phyloP scores from a whole-genome alignment of 2,113 vertebrate genomes.

The Brienomyrus brachyistius region DNA sequence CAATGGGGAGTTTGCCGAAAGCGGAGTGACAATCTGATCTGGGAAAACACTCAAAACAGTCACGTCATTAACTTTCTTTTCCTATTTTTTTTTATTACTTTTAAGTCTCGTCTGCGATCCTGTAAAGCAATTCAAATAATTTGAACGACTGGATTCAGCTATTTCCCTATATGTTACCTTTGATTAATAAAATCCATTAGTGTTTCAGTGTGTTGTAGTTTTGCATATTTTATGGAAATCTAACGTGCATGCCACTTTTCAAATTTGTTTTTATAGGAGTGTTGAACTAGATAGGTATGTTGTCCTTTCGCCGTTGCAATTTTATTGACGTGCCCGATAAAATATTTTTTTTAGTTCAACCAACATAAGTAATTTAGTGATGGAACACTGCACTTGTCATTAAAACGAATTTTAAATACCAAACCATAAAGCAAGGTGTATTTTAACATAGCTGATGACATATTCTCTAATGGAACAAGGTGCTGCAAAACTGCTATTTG shows the following conservation, averaged over 20 bases:
- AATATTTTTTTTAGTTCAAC: not conserved
- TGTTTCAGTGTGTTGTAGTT: not conserved
- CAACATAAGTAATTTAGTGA: not conserved
- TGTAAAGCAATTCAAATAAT: not conserved
- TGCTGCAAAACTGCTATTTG: not conserved
- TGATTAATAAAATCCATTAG: not conserved
- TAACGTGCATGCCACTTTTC: not conserved
- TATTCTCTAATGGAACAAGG: not conserved
- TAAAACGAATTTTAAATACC: not conserved
- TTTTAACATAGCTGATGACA: not conserved
- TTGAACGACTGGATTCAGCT: not conserved
- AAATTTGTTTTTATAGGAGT: not conserved
- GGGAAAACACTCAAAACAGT: not conserved
- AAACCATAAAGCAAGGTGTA: not conserved
- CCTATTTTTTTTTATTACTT: not conserved
- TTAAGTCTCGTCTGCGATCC: not conserved
- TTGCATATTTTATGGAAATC: not conserved
- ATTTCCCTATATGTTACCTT: not conserved
- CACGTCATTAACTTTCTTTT: not conserved
- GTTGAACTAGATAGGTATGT: not conserved
- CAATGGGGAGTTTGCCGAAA: conserved; percentile 11
- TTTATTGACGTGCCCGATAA: not conserved
- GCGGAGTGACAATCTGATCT: not conserved
- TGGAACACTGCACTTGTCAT: not conserved
- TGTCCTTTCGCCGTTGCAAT: not conserved